Base-by-base conservation (phyloP, 2,797 vertebrate genomes). In the Sebastes cheni region DNA sequence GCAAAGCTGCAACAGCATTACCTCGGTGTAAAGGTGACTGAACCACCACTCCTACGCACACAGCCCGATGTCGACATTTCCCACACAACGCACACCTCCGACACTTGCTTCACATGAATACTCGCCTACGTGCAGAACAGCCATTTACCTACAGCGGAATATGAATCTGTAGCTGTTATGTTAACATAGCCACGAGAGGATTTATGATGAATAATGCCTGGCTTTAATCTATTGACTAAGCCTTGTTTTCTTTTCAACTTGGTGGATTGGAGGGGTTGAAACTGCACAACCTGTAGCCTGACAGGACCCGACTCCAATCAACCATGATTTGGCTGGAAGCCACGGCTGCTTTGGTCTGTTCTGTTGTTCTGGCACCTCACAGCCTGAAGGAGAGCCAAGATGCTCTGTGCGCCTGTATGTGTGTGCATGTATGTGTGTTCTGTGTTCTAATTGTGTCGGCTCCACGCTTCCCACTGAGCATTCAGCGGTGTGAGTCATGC, bases 401-500 rank as follows among this genome's bases (percentile, higher is more conserved):
- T n/a, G 59, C 75, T 64, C 12, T 64, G 62, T 23, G 12, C 6
- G 69, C 22, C 23, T 50, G 36, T 42, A 18, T 30, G 39, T 74
- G 81, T 67, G 71, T n/a, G 55, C 22, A 30, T 1, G 36, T 34
- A 60, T 71, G 67, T 80, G 75, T 83, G 74, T 77, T 78, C 61
- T 67, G 56, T 87, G 75, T 83, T 91, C 85, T 92, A 89, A 92
- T 89, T 88, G 84, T 81, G 60, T 86, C 82, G 10, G 68, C 66
- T 6, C 56, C 8, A 18, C 4, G 18, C 72, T 75, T 85, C 87
- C 80, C 69, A 65, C 80, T 75, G 86, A 88, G 90, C 83, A 80
- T 88, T 89, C 82, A 87, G 76, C 50, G 20, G 69, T 39, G 55
- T 91, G 91, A 86, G 78, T 93, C 90, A 90, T 86, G 75, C 27